A percentile compares a stretch with the other conserved stretches of the same genome.
phyloP scores from a whole-genome alignment of 2,888 invertebrate genomes.

The Muscina levida region DNA sequence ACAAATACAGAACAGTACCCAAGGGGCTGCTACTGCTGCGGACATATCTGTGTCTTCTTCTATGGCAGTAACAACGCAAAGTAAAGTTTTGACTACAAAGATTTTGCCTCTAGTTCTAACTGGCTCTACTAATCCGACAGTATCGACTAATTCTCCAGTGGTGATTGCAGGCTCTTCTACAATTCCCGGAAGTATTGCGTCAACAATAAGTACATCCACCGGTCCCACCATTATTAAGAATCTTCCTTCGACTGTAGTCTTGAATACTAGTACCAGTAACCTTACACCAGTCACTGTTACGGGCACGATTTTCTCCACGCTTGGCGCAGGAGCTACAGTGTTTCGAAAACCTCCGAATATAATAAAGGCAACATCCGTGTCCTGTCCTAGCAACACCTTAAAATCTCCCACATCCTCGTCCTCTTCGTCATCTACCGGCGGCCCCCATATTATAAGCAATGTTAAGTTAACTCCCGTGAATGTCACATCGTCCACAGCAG shows the following conservation, averaged over 20 bases:
- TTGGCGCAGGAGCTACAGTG: constrained; percentile 65
- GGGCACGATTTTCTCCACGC: constrained; percentile 58
- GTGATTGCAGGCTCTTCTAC: constrained; percentile 52
- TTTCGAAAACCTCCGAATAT: constrained; percentile 71
- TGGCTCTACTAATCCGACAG: constrained; percentile 40
- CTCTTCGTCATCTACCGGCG: constrained; percentile 44
- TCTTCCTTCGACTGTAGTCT: constrained; percentile 64
- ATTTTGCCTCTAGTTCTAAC: constrained; percentile 68
- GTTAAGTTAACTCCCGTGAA: constrained; percentile 73
- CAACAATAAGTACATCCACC: constrained; percentile 44
- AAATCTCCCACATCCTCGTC: constrained; percentile 33
- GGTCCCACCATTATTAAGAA: constrained; percentile 59
- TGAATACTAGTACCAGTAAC: constrained; percentile 61
- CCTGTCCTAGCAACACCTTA: background rate
- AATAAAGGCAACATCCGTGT: constrained; percentile 62
- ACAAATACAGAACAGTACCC: constrained; percentile 64
- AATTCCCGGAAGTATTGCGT: constrained; percentile 37
- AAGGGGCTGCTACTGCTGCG: constrained; percentile 14
- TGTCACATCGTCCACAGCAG: constrained; percentile 55
- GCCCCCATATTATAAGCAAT: constrained; percentile 74
- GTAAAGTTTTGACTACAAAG: constrained; percentile 72
- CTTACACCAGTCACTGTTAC: constrained; percentile 61
- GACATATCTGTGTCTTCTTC: constrained; percentile 31
- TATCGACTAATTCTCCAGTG: constrained; percentile 64
- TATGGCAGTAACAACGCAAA: constrained; percentile 65